These are phyloP conservation scores for Sebastes nivosus DNA, from an alignment of 2,797 vertebrate species.

Conservation along the genomic window DNA sequence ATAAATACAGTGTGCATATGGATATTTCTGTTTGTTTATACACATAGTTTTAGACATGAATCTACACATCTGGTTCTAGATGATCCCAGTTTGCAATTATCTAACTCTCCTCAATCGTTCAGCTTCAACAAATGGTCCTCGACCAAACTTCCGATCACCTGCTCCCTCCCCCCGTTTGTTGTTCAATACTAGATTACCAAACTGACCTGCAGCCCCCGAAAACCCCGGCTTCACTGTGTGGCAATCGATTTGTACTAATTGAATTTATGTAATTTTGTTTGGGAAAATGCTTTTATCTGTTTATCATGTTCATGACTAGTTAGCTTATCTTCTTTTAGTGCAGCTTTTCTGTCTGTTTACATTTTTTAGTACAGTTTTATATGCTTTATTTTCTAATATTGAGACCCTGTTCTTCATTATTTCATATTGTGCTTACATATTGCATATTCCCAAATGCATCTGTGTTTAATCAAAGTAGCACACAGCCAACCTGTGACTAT, in stretches of 20 bases:
- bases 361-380: too few species aligned
- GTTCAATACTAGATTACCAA: neutral
- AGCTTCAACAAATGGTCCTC: neutral
- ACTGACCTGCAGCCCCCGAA: neutral
- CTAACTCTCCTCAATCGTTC: neutral
- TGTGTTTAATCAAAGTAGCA: neutral
- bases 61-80: neutral
- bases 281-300: neutral
- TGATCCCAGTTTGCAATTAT: neutral
- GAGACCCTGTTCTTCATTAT: neutral
- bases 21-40: neutral
- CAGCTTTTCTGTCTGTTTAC: neutral
- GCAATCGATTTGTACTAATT: neutral
- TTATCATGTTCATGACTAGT: neutral
- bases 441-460: neutral
- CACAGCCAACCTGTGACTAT: neutral
- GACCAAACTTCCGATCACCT: neutral
- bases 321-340: neutral
- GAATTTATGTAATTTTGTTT: neutral
- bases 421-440: neutral
- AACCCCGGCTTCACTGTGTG: neutral
- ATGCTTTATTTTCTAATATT: neutral
- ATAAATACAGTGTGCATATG: neutral
- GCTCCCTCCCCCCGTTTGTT: neutral
- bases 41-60: neutral